Conservation (phyloP, 2,888 invertebrate species). For the Eupithecia vulgata region DNA sequence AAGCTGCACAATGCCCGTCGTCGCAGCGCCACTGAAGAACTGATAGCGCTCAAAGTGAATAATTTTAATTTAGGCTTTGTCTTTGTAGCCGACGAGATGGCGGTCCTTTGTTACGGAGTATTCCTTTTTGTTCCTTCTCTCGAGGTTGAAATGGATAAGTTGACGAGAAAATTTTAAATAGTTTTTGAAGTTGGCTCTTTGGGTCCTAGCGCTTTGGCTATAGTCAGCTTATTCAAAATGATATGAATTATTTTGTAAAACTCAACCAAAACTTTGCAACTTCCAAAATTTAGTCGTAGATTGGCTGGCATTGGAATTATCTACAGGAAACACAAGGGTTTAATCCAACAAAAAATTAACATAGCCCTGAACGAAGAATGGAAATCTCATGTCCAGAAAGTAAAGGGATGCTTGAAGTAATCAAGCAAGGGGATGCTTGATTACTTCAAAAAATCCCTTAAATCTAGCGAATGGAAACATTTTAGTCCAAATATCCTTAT, state of each 20-base stretch:
- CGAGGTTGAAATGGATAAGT: conserved; percentile 24
- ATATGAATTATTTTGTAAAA: neutral
- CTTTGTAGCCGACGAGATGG: conserved; percentile 17
- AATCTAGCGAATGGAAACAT: too few relatives aligned
- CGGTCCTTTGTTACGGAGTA: conserved; percentile 33
- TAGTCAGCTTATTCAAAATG: neutral
- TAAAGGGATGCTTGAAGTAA: too few relatives aligned
- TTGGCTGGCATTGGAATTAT: too few relatives aligned
- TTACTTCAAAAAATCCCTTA: too few relatives aligned
- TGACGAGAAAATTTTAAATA: conserved; percentile 11
- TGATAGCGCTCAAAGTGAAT: conserved; percentile 36
- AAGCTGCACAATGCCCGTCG: conserved; percentile 8
- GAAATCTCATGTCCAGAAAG: too few relatives aligned
- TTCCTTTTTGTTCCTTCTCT: conserved; percentile 23
- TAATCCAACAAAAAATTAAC: too few relatives aligned
- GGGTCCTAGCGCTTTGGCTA: neutral
- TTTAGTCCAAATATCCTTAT: neutral
- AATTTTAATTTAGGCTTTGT: conserved; percentile 37
- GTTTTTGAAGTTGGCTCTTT: conserved; percentile 2
- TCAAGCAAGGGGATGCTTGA: too few relatives aligned
- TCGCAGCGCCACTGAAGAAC: conserved; percentile 2
- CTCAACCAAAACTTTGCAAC: too few relatives aligned
- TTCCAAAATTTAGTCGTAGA: neutral
- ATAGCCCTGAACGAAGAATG: too few relatives aligned
- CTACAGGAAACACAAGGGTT: too few relatives aligned